A percentile compares a stretch with the other conserved stretches of the same genome.
These are phyloP conservation scores for Melangyna quadrimaculata DNA, from an alignment of 2,888 invertebrate genomes.

Conservation along the genomic window DNA sequence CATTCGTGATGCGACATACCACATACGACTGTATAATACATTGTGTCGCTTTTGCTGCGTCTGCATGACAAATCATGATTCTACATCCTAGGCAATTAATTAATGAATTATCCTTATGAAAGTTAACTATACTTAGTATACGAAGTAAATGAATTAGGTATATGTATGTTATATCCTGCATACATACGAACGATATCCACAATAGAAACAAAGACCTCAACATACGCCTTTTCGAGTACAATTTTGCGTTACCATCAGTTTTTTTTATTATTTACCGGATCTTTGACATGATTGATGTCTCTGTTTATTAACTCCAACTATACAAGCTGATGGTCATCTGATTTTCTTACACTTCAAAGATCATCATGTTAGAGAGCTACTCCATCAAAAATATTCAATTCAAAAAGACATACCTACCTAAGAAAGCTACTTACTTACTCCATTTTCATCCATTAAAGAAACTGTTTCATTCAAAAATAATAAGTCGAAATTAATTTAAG, in stretches of 20 bases:
- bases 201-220: conserved; percentile 13
- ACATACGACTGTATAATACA: neutral
- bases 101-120: conserved; percentile 60
- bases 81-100: conserved; percentile 58
- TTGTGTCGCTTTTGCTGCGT: conserved; percentile 29
- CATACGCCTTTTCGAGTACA: neutral
- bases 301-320: conserved; percentile 37
- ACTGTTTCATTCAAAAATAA: conserved; percentile 20
- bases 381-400: conserved; percentile 37
- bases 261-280: neutral
- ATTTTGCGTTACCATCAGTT: neutral
- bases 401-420: conserved; percentile 27
- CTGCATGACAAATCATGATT: conserved; percentile 58
- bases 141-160: conserved; percentile 22
- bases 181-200: neutral
- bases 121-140: conserved; percentile 25
- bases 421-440: conserved; percentile 8
- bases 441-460: conserved; percentile 6
- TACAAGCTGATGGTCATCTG: conserved; percentile 15
- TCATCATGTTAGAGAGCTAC: conserved; percentile 16
- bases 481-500: neutral
- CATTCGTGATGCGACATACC: conserved; percentile 12
- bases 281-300: conserved; percentile 51
- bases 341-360: conserved; percentile 13
- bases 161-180: neutral